phyloP scores from a whole-genome alignment of 2,113 vertebrate genomes.

The Sinocyclocheilus anshuiensis region DNA sequence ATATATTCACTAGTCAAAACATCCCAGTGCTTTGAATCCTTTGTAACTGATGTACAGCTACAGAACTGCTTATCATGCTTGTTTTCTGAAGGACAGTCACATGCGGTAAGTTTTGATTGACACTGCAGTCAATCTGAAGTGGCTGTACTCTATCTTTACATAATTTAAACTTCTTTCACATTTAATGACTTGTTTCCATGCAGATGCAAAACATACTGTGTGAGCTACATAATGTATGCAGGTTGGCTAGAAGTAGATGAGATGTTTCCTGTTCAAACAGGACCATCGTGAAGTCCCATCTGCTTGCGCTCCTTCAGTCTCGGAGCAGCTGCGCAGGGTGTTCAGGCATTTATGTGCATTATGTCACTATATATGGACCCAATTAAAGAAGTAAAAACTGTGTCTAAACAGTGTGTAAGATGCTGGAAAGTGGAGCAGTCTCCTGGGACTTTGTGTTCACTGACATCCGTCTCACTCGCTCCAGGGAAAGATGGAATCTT shows the following conservation, averaged over 20 bases:
- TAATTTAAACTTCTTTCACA: not conserved
- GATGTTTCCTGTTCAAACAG: constrained; percentile 29
- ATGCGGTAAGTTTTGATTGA: not conserved
- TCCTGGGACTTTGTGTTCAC: constrained; percentile 69
- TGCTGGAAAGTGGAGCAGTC: constrained; percentile 58
- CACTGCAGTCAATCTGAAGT: constrained; percentile 5
- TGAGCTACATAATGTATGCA: not conserved
- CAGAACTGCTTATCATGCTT: constrained; percentile 4
- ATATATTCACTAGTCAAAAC: not conserved
- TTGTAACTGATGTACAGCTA: not conserved
- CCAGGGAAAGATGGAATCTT: constrained; percentile 61
- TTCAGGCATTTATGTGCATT: not conserved
- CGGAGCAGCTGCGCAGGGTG: not conserved
- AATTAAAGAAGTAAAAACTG: constrained; percentile 31
- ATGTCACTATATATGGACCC: not conserved
- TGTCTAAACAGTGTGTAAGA: constrained; percentile 19
- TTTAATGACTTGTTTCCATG: not conserved
- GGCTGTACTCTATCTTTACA: not conserved
- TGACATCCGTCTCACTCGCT: constrained; percentile 71
- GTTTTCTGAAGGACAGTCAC: not conserved
- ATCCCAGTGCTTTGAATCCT: not conserved
- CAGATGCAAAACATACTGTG: not conserved
- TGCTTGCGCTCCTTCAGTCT: constrained; percentile 51
- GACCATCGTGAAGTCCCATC: constrained; percentile 51
- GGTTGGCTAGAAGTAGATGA: not conserved